Percentiles rank a stretch among this genome's conserved stretches.
Evolutionary conservation across 2,888 invertebrate species (phyloP).

Genomic region (Drosophila testacea): DNA sequence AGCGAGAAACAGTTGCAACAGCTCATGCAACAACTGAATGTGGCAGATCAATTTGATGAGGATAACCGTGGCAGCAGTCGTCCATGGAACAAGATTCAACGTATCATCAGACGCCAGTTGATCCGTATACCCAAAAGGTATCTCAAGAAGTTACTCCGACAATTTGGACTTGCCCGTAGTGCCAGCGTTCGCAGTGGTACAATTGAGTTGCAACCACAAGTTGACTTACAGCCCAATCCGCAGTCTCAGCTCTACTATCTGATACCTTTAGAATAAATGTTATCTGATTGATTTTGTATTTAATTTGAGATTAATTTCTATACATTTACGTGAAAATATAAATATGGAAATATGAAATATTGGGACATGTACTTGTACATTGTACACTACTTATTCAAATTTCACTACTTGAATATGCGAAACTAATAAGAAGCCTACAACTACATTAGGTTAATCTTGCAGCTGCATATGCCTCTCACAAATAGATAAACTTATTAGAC

Average conservation of each 20-base stretch:
- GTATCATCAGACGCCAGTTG: conserved; percentile 67
- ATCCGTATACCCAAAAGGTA: conserved; percentile 68
- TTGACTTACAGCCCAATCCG: neutral
- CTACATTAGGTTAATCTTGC: too few relatives aligned
- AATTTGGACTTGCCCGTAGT: conserved; percentile 64
- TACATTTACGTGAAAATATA: too few relatives aligned
- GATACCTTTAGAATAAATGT: conserved; percentile 50
- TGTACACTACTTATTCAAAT: too few relatives aligned
- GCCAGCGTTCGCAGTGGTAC: conserved; percentile 9
- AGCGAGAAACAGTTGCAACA: conserved; percentile 52
- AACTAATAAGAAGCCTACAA: too few relatives aligned
- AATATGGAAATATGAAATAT: too few relatives aligned
- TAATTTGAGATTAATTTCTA: too few relatives aligned
- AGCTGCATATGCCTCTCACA: too few relatives aligned
- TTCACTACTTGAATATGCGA: too few relatives aligned
- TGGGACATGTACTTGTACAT: too few relatives aligned
- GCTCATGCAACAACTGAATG: conserved; percentile 49
- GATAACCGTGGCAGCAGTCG: conserved; percentile 63
- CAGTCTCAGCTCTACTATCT: conserved; percentile 51
- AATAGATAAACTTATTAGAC: too few relatives aligned
- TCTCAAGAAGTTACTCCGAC: conserved; percentile 59
- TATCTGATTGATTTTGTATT: too few relatives aligned
- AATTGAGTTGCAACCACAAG: neutral
- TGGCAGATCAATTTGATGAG: conserved; percentile 24
- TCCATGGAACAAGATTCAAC: conserved; percentile 70